These are phyloP conservation scores for Cranoglanis bouderius DNA, from an alignment of 2,113 vertebrate species.

Conservation along the genomic window DNA sequence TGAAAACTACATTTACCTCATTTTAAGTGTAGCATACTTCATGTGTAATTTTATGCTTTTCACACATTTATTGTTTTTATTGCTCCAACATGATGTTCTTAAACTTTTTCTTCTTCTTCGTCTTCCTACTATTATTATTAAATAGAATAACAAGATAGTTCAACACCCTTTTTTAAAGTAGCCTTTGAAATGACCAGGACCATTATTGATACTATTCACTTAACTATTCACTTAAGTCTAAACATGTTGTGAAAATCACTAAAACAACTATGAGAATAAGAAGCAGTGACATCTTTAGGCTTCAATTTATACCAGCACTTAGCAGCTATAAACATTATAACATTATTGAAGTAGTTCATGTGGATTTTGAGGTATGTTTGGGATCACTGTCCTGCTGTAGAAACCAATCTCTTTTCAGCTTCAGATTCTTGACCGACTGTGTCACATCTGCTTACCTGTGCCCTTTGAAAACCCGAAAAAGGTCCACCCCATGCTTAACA, in stretches of 20 bases:
- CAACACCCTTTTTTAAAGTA: background rate
- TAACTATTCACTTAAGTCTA: background rate
- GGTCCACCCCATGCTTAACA: no score
- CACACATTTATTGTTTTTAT: background rate
- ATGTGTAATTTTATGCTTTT: no score
- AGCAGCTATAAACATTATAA: background rate
- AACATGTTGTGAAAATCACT: no score
- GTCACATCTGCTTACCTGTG: background rate
- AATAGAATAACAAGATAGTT: background rate
- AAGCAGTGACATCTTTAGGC: no score
- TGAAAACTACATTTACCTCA: no score
- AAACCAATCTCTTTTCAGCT: background rate
- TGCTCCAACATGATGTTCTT: background rate
- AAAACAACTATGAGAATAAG: no score
- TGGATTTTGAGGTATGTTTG: slow-evolving; percentile 5
- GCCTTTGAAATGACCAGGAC: background rate
- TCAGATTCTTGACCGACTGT: background rate
- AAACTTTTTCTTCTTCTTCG: background rate
- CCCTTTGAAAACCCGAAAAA: background rate
- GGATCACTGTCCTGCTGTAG: background rate
- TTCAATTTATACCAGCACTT: no score
- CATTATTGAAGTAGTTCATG: background rate
- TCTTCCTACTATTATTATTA: background rate
- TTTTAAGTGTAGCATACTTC: no score
- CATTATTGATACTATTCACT: background rate